These are phyloP conservation scores for Mimachlamys varia DNA, from an alignment of 2,888 invertebrate species.

Conservation along the genomic window DNA sequence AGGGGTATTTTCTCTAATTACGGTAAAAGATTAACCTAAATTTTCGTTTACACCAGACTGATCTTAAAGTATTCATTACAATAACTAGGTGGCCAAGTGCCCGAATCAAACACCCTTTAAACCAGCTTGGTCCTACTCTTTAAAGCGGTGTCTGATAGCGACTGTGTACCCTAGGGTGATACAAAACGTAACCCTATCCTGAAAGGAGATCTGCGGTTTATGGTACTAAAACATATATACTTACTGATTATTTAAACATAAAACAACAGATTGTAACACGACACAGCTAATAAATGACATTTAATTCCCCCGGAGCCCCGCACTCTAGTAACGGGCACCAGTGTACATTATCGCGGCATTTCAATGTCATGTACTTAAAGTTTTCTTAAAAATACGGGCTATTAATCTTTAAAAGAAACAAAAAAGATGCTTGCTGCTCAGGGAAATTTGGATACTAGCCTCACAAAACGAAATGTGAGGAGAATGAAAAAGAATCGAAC, in stretches of 20 bases:
- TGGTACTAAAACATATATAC: not conserved
- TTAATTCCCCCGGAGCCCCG: not conserved
- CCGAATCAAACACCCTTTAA: not conserved
- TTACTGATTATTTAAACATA: slow-evolving; percentile 28
- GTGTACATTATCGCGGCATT: not conserved
- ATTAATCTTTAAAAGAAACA: not conserved
- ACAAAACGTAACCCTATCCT: not conserved
- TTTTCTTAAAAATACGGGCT: not conserved
- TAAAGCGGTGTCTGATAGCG: not conserved
- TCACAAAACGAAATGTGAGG: not conserved
- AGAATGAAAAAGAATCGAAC: not conserved
- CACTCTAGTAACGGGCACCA: not conserved
- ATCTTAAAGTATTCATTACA: too few species aligned
- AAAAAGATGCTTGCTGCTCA: not conserved
- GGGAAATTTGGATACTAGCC: not conserved
- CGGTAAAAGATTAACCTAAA: too few species aligned
- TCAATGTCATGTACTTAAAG: not conserved
- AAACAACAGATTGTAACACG: slow-evolving; percentile 21
- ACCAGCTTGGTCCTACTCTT: not conserved
- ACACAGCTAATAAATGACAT: slow-evolving; percentile 8
- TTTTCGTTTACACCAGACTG: too few species aligned
- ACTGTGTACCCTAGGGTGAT: not conserved
- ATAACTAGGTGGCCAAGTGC: too few species aligned
- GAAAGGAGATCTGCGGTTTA: not conserved
- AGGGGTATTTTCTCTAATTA: too few species aligned